These are phyloP conservation scores for Pristionchus exspectatus DNA, from an alignment of 2,888 invertebrate genomes.

Conservation along the genomic window DNA sequence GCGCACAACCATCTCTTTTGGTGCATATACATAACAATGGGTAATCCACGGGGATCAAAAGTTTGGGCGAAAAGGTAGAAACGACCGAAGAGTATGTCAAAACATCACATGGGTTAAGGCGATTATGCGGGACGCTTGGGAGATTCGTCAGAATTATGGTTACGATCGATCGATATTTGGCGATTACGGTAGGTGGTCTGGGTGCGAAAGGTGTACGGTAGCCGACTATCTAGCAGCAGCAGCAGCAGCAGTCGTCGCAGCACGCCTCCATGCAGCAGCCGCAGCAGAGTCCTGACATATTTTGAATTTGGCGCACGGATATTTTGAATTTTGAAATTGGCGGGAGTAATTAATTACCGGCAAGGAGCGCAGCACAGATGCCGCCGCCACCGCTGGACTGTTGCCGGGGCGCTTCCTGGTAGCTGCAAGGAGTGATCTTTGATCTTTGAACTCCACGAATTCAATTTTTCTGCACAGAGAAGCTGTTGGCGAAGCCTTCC, in stretches of 20 bases:
- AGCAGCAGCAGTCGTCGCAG: constrained; percentile 52
- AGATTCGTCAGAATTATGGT: neutral
- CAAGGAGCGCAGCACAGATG: constrained; percentile 36
- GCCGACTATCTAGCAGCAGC: neutral
- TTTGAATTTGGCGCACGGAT: neutral
- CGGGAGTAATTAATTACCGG: constrained; percentile 10
- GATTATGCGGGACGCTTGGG: neutral
- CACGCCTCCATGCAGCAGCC: constrained; percentile 41
- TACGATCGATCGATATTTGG: neutral
- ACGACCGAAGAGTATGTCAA: neutral
- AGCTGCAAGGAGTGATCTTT: constrained; percentile 33
- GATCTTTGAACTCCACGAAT: neutral
- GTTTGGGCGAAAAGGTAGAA: neutral
- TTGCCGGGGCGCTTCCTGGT: constrained; percentile 16
- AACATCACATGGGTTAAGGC: constrained; percentile 4
- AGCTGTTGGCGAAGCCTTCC: no score
- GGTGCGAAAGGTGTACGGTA: constrained; percentile 12
- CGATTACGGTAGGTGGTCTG: neutral
- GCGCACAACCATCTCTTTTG: neutral
- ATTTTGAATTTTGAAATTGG: constrained; percentile 34
- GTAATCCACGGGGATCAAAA: neutral
- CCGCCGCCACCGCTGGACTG: constrained; percentile 33
- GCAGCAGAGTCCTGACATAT: constrained; percentile 47
- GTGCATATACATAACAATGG: neutral
- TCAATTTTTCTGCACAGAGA: no score